These are phyloP conservation scores for Ophioninae sp. DNA, from an alignment of 2,888 invertebrate genomes.

Conservation along the genomic window DNA sequence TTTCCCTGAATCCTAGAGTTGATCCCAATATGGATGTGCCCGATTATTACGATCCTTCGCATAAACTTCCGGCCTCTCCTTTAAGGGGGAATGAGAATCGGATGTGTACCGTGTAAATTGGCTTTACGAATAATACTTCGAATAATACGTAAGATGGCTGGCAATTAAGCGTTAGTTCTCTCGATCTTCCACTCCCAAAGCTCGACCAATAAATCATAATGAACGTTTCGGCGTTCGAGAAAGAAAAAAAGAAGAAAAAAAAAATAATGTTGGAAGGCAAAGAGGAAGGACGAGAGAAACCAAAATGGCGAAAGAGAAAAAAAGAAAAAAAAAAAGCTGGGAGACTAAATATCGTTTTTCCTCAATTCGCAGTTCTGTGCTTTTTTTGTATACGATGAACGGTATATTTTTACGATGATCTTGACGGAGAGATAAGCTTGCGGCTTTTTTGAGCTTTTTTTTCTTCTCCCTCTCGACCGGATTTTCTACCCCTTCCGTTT, in stretches of 20 bases:
- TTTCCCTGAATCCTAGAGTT: not conserved
- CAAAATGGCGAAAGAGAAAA: not conserved
- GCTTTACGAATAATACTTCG: slow-evolving; percentile 32
- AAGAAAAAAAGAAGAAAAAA: not conserved
- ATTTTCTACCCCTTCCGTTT: no score
- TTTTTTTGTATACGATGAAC: slow-evolving; percentile 32
- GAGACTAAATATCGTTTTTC: slow-evolving; percentile 35
- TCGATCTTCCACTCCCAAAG: slow-evolving; percentile 30
- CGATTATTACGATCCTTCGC: not conserved
- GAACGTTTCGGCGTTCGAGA: slow-evolving; percentile 21
- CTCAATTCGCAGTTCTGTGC: slow-evolving; percentile 17
- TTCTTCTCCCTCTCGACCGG: no score
- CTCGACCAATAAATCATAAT: slow-evolving; percentile 56
- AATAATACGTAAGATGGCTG: slow-evolving; percentile 23
- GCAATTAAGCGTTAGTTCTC: slow-evolving; percentile 24
- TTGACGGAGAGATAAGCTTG: slow-evolving; percentile 28
- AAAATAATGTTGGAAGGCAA: not conserved
- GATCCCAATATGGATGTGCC: not conserved
- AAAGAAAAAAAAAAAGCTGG: not conserved
- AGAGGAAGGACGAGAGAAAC: not conserved
- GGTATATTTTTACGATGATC: slow-evolving; percentile 48
- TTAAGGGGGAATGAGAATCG: slow-evolving; percentile 17
- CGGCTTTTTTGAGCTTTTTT: slow-evolving; percentile 15
- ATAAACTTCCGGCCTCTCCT: not conserved
- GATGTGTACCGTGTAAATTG: slow-evolving; percentile 57